Conservation (phyloP, 2,888 invertebrate genomes). For the Sepioteuthis lessoniana region DNA sequence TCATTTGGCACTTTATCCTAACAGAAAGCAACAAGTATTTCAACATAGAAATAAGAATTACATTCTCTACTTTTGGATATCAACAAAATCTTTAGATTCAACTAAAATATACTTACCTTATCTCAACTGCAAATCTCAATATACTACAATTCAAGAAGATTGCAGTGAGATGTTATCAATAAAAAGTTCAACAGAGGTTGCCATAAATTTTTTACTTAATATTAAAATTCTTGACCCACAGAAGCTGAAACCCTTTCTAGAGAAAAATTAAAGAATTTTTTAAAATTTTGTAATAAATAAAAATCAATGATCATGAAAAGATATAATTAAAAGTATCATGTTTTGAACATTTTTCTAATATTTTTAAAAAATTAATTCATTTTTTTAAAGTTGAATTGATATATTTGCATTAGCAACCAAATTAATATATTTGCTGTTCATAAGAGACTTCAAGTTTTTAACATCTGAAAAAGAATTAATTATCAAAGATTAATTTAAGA, state of each 20-base stretch:
- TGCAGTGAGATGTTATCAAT: not conserved
- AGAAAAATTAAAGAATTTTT: not conserved
- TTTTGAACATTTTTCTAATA: not conserved
- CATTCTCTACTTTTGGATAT: not conserved
- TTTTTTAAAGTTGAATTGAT: not conserved
- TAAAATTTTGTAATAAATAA: not conserved
- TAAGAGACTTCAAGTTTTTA: not conserved
- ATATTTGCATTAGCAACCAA: not conserved
- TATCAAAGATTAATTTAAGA: not conserved
- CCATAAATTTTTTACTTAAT: too few relatives aligned
- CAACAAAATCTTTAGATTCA: not conserved
- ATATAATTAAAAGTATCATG: not conserved
- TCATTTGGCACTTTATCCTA: not conserved
- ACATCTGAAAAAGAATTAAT: not conserved
- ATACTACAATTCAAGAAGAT: not conserved
- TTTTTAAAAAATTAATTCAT: not conserved
- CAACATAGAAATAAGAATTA: not conserved
- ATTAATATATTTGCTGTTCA: not conserved
- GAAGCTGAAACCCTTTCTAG: not conserved
- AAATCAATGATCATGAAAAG: not conserved
- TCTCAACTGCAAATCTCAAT: conserved; percentile 16
- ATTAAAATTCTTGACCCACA: too few relatives aligned
- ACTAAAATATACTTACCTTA: not conserved
- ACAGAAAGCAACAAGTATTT: not conserved
- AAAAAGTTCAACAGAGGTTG: too few relatives aligned